Evolutionary conservation across 2,113 vertebrate genomes (phyloP).

Genomic region (Nerophis ophidion): DNA sequence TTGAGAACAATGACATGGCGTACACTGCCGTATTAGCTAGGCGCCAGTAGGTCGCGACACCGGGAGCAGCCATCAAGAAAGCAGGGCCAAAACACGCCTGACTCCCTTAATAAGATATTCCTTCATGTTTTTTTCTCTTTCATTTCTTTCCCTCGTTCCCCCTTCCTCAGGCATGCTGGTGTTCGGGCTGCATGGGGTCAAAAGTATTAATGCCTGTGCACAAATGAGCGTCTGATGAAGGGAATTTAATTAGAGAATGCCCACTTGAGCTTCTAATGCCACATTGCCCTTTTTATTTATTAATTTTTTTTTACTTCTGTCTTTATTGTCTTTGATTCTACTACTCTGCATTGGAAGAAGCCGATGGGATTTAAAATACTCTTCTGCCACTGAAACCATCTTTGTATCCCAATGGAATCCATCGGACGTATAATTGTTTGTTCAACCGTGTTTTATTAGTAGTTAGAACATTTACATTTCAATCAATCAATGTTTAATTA

Average conservation of each 20-base stretch:
- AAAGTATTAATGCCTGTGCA: slow-evolving; percentile 71
- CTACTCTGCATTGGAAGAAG: slow-evolving; percentile 10
- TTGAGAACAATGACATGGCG: slow-evolving; percentile 81
- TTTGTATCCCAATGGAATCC: slow-evolving; percentile 1
- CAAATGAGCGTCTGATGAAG: slow-evolving; percentile 65
- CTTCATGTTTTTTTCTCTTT: slow-evolving; percentile 68
- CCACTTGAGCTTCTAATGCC: slow-evolving; percentile 46
- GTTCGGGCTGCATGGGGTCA: slow-evolving; percentile 69
- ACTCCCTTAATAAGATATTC: slow-evolving; percentile 73
- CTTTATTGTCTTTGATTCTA: slow-evolving; percentile 26
- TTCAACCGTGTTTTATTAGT: too few relatives aligned
- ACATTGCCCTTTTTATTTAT: slow-evolving; percentile 27
- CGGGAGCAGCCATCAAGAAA: slow-evolving; percentile 81
- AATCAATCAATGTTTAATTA: too few relatives aligned
- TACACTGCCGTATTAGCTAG: slow-evolving; percentile 83
- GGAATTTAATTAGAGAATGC: slow-evolving; percentile 62
- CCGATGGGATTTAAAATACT: slow-evolving; percentile 22
- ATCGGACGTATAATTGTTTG: too few relatives aligned
- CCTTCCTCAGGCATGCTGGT: slow-evolving; percentile 64
- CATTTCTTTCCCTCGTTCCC: slow-evolving; percentile 61
- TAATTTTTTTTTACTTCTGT: not conserved
- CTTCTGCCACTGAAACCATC: slow-evolving; percentile 13
- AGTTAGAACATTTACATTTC: too few relatives aligned
- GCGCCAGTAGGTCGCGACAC: slow-evolving; percentile 82
- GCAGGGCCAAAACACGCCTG: slow-evolving; percentile 73